A percentile compares a stretch with the other conserved stretches of the same genome.
Evolutionary conservation across 2,797 vertebrate species (phyloP).

Genomic region (Meda fulgida): DNA sequence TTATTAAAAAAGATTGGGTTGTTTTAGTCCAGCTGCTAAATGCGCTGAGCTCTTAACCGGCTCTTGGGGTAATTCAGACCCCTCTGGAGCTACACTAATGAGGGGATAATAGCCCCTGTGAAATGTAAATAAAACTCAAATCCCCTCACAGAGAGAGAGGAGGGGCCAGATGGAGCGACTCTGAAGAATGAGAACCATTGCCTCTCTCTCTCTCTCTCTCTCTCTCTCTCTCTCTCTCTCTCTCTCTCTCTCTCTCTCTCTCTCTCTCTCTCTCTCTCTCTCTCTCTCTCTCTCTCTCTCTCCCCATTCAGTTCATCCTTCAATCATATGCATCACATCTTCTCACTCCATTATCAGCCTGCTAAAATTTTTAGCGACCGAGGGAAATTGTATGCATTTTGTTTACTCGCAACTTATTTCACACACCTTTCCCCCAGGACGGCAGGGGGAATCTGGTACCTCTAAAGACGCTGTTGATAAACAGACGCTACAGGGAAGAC

Average conservation of each 20-base stretch:
- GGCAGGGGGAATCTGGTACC: conserved; percentile 54
- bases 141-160: conserved; percentile 40
- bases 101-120: conserved; percentile 63
- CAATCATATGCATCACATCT: conserved; percentile 32
- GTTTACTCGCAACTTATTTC: conserved; percentile 41
- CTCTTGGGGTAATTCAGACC: conserved; percentile 56
- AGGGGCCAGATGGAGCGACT: conserved; percentile 55
- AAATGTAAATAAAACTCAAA: conserved; percentile 65
- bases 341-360: conserved; percentile 27
- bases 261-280: conserved; percentile 10
- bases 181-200: conserved; percentile 1
- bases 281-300: conserved; percentile 10
- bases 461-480: conserved; percentile 62
- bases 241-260: not conserved
- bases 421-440: conserved; percentile 45
- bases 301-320: conserved; percentile 32
- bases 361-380: conserved; percentile 8
- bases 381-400: conserved; percentile 38
- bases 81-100: conserved; percentile 63
- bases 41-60: conserved; percentile 40
- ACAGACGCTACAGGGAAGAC: conserved; percentile 62
- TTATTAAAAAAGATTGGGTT: conserved; percentile 27
- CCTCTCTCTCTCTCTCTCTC: conserved; percentile 23
- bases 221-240: not conserved
- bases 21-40: conserved; percentile 44